Evolutionary conservation across 2,797 vertebrate species (phyloP), one percentile per base, ranked within the genome.

Genomic region (Melopsittacus undulatus): DNA sequence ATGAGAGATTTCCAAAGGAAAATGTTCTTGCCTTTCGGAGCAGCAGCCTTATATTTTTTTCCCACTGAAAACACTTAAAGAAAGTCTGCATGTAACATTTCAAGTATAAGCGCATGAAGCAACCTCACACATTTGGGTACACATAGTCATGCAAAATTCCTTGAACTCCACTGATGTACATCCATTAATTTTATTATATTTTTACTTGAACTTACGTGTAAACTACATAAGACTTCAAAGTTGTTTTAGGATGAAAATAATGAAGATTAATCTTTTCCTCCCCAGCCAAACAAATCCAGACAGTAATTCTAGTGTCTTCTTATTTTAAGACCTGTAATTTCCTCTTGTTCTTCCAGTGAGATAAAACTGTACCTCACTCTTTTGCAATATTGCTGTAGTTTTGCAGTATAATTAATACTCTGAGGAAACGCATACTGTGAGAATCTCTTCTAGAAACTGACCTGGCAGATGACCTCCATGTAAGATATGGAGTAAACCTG

Each of bases 401-500:
- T 95, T 96, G 69, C 36, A 22, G 69, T 89, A 91, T 97, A 97
- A 97, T 97, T 95, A 97, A 92, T 97, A 96, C 97, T 97, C 95
- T 11, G 67, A 96, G 97, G 89, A 97, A 97, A 96, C 74, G 4
- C 84, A 92, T 68, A 88, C 92, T 96, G 96, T 95, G 97, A 97
- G 87, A 96, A 97, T 63, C 83, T 87, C 91, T 88, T 94, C 67
- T n/a, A 87, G 93, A 97, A 97, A 92, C 82, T 97, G 97, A 96
- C 95, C 96, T 94, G 90, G 88, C 90, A 96, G 92, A 94, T 95
- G 95, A 96, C 89, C 97, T 96, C 90, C 79, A 46, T 76, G 87
- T 78, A 92, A 86, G 79, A 94, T 93, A 92, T 59, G 83, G 92
- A 94, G 94, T 79, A 92, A 95, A 95, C 68, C 80, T 95, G 75